Evolutionary conservation across 2,888 invertebrate species (phyloP), one percentile per base, ranked within the genome.

Genomic region (Schrankia costaestrigalis): DNA sequence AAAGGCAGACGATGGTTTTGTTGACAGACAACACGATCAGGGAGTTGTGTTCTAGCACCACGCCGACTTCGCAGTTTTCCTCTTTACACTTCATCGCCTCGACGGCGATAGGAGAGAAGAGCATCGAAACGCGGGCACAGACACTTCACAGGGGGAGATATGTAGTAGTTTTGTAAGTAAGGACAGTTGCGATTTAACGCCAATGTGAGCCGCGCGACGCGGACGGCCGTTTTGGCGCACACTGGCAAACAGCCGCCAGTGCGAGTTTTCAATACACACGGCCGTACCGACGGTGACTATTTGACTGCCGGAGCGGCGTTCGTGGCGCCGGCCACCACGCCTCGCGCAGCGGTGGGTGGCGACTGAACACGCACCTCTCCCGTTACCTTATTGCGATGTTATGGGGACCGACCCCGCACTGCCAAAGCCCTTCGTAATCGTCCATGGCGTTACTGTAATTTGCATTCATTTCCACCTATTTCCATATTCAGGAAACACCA

Each of bases 81-180:
- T 85, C 88, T 80, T 87, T 87, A 78, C 89, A 89, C 88, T 88
- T 88, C 89, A 89, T 89, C 87, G 87, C 86, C 81, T 82, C 82
- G 46, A 75, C 77, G 82, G 84, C 86, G 85, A 87, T 83, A 56
- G 81, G 79, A 84, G 86, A 77, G 79, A 85, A 85, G 84, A 84
- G 85, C 86, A 86, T 87, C 72, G 81, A 83, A 78, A 71, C 69
- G 76, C 71, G 68, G 60, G 73, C 76, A 78, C 78, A 61, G 68
- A 70, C 78, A 80, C 78, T 75, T 68, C 70, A 76, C 72, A 41
- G 53, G 46, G 46, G 73, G 56, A 55, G 59, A n/a, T n/a, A 57
- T 50, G 52, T 47, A 48, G 21, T 28, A 57, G 46, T 57, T 44
- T 45, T 46, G 35, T 41, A 43, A 50, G 41, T 49, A 41, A 61